Conservation (phyloP, 2,797 vertebrate genomes). For the Gallirallus australis region DNA sequence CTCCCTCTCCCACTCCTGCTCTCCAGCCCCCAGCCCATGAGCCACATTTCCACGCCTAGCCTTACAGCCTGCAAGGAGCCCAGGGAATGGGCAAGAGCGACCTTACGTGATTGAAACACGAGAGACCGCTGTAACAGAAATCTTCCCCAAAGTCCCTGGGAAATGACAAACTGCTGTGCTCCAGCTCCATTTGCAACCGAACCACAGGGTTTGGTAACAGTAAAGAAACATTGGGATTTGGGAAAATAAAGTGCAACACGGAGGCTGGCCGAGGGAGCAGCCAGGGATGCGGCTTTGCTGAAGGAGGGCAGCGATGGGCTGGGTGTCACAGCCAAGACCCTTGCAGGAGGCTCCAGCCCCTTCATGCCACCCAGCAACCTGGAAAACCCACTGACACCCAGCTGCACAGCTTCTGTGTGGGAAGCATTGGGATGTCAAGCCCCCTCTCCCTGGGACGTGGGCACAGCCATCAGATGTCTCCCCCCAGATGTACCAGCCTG, state of each 20-base stretch:
- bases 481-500: accelerated
- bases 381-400: accelerated
- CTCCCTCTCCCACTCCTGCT: neutral
- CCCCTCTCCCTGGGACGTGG: neutral
- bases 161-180: neutral
- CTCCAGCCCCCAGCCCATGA: neutral
- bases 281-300: neutral
- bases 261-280: neutral
- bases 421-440: neutral
- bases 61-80: neutral
- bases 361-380: neutral
- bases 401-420: accelerated
- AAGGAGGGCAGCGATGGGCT: neutral
- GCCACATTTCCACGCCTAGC: accelerated
- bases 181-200: neutral
- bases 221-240: neutral
- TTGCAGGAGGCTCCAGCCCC: neutral
- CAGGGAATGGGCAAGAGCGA: neutral
- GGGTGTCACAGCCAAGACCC: neutral
- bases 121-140: neutral
- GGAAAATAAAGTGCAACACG: accelerated
- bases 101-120: accelerated
- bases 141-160: neutral
- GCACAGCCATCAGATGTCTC: no score
- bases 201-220: neutral